Evolutionary conservation across 1,140 invertebrate genomes (phyloP).

Genomic region (Nasonia vitripennis): DNA sequence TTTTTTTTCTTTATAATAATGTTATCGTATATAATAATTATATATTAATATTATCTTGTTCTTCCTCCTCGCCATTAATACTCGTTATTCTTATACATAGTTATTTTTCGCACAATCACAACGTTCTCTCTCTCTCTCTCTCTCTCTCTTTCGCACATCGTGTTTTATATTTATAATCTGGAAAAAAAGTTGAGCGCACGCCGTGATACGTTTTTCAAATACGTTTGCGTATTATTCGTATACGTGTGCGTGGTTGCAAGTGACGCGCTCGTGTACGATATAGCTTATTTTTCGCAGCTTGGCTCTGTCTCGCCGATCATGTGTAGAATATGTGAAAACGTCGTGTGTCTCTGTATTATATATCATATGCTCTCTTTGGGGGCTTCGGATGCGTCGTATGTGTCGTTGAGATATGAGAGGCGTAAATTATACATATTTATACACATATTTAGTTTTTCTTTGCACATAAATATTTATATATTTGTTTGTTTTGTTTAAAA

Average conservation of each 20-base stretch:
- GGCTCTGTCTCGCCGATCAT: too few relatives aligned
- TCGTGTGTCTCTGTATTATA: too few relatives aligned
- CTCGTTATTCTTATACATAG: neutral
- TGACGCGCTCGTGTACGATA: conserved; percentile 22
- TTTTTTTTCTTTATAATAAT: conserved; percentile 43
- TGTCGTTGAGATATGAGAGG: neutral
- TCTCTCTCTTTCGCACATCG: neutral
- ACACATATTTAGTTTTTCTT: conserved; percentile 12
- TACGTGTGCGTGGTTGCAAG: conserved; percentile 47
- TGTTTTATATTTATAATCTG: neutral
- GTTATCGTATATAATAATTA: conserved; percentile 25
- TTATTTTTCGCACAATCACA: neutral
- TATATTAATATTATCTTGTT: conserved; percentile 26
- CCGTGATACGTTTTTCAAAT: conserved; percentile 30
- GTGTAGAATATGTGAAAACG: too few relatives aligned
- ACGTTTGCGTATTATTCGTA: conserved; percentile 27
- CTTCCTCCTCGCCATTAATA: conserved; percentile 18
- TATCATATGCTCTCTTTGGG: neutral
- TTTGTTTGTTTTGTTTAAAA: conserved; percentile 36
- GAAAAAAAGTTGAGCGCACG: conserved; percentile 23
- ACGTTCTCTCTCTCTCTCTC: neutral
- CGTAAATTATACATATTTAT: neutral
- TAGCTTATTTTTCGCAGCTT: neutral
- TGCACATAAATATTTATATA: conserved; percentile 3
- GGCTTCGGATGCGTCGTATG: too few relatives aligned